Evolutionary conservation across 2,888 invertebrate genomes (phyloP).

Genomic region (Drosophila atripex): DNA sequence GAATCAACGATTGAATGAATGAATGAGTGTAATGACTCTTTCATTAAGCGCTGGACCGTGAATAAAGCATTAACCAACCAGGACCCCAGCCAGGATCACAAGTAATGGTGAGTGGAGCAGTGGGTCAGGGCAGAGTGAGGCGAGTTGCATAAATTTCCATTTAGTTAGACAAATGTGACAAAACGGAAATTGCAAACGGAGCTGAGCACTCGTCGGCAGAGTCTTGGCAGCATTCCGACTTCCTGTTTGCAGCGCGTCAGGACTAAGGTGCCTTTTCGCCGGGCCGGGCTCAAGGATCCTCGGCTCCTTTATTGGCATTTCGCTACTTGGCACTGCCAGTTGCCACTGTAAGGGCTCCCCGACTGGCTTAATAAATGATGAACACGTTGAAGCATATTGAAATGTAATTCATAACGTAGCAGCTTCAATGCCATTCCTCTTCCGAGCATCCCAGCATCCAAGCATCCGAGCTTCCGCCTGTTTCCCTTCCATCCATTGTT

Average conservation of each 20-base stretch:
- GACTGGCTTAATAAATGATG: conserved; percentile 66
- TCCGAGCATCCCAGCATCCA: background rate
- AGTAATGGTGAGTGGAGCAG: background rate
- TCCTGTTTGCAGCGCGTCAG: conserved; percentile 46
- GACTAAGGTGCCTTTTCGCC: conserved; percentile 51
- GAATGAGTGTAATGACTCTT: conserved; percentile 69
- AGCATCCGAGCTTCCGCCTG: background rate
- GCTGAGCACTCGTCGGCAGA: conserved; percentile 35
- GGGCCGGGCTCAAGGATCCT: conserved; percentile 23
- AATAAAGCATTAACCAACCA: conserved; percentile 60
- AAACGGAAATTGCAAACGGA: conserved; percentile 74
- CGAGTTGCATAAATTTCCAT: conserved; percentile 70
- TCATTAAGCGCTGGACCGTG: conserved; percentile 63
- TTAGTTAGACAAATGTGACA: conserved; percentile 75
- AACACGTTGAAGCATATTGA: conserved; percentile 71
- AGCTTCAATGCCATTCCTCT: conserved; percentile 23
- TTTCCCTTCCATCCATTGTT: conserved; percentile 5
- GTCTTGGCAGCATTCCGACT: conserved; percentile 54
- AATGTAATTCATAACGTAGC: conserved; percentile 72
- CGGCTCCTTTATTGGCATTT: conserved; percentile 52
- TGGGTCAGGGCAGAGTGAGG: background rate
- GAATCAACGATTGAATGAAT: conserved; percentile 61
- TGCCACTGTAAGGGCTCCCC: conserved; percentile 26
- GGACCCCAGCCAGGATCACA: conserved; percentile 8
- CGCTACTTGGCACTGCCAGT: conserved; percentile 14